These are phyloP conservation scores for Diabrotica virgifera DNA, from an alignment of 1,140 invertebrate species.

Conservation along the genomic window DNA sequence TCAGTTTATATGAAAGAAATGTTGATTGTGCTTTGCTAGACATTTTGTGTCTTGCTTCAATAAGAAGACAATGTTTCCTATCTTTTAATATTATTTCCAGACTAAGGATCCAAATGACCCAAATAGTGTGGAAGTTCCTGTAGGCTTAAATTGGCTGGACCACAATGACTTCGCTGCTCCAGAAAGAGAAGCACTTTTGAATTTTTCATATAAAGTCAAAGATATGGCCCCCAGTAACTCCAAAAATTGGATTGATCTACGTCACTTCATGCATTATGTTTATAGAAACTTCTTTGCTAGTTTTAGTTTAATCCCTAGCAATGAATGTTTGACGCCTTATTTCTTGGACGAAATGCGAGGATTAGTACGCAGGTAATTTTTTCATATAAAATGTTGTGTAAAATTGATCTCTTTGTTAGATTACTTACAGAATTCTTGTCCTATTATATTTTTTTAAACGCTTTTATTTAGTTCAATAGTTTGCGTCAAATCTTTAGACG, in stretches of 20 bases:
- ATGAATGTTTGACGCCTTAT: conserved; percentile 29
- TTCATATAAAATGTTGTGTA: background rate
- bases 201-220: conserved; percentile 39
- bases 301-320: conserved; percentile 26
- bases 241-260: conserved; percentile 39
- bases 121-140: conserved; percentile 4
- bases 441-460: no score
- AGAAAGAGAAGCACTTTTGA: conserved; percentile 34
- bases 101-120: background rate
- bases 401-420: background rate
- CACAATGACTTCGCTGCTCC: conserved; percentile 25
- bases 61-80: no score
- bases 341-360: conserved; percentile 37
- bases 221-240: conserved; percentile 32
- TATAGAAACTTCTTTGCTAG: conserved; percentile 42
- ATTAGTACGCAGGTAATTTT: conserved; percentile 31
- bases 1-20: no score
- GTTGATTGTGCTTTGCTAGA: no score
- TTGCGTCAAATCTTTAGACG: no score
- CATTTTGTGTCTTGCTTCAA: no score
- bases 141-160: conserved; percentile 20
- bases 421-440: no score
- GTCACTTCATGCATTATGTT: conserved; percentile 42
- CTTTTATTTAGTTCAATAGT: no score
- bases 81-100: no score